Conservation (phyloP, 2,113 vertebrate genomes). For the Elephas maximus region DNA sequence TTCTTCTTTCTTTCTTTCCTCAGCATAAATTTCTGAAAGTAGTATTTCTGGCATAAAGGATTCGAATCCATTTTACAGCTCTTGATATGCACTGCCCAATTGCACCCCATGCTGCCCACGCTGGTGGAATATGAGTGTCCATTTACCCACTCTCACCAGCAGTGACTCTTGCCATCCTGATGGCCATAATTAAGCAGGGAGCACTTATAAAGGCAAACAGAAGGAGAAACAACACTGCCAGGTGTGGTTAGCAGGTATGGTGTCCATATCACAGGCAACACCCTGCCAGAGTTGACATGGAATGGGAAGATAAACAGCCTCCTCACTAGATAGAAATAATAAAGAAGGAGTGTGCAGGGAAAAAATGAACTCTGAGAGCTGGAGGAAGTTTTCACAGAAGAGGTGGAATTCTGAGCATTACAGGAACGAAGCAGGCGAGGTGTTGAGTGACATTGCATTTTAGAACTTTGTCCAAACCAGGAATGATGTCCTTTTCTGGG, state of each 20-base stretch:
- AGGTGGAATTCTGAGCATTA: neutral
- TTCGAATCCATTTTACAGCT: neutral
- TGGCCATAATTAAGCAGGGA: neutral
- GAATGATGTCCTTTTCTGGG: neutral
- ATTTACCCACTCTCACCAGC: neutral
- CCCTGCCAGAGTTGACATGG: neutral
- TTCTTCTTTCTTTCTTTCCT: neutral
- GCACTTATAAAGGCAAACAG: neutral
- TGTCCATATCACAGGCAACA: too few species aligned
- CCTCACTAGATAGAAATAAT: too few species aligned
- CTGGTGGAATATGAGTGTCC: neutral
- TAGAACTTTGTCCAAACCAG: neutral
- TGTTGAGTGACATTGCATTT: neutral
- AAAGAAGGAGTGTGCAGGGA: neutral
- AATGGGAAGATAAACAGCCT: neutral
- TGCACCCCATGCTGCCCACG: too few species aligned
- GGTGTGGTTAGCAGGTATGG: neutral
- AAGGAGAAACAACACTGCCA: neutral
- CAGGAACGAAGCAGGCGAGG: neutral
- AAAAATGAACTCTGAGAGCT: neutral
- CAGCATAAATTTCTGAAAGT: neutral
- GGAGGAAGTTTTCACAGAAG: neutral
- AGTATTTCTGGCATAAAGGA: neutral
- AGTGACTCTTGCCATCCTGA: neutral
- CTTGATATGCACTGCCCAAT: accelerated